Base-by-base conservation (phyloP, 2,797 vertebrate genomes). In the Lepidocolaptes lacrymiger region DNA sequence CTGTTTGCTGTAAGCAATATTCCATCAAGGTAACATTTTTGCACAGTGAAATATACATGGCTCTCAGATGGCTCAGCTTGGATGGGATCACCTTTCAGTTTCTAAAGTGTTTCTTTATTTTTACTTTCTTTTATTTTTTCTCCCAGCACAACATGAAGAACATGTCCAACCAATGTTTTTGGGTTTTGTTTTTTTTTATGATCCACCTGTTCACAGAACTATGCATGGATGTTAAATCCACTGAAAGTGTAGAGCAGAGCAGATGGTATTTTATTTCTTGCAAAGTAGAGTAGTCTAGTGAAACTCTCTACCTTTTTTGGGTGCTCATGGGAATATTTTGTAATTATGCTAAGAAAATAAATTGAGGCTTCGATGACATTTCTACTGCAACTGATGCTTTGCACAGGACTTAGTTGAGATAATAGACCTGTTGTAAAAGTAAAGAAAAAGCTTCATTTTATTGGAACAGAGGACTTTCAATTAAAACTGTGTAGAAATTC, bases 11-110 rank as follows among this genome's bases (percentile, higher is more conserved):
- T 66, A 80, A 95, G 78, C 72, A 80, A 49, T 74, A 75, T 62
- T 93, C 64, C 78, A 92, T 58, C 62, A 89, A 94, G 78, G 93
- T 81, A 91, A 92, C 49, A 74, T 77, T 83, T 94, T 82, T 85
- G 39, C 61, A 48, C 39, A 23, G 76, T 94, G 84, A 95, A 94
- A 94, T 93, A 80, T 74, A 46, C 13, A 1, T 36, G 59, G 26
- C 20, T 93, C 24, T 91, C 85, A 9, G 4, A 78, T 86, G 55
- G 61, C 67, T 85, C 58, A 64, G 61, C 58, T 92, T 3, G 0
- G 26, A 68, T 64, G 43, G 75, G 37, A 89, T 88, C 76, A 91
- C 91, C 68, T 94, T 93, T 92, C 86, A 63, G 44, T 85, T 91
- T 93, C 76, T 68, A 92, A 68, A 83, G 34, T 24, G 8, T n/a